Conservation (phyloP, 35 echinoderm and acorn worm species). For the Heliocidaris tuberculata region DNA sequence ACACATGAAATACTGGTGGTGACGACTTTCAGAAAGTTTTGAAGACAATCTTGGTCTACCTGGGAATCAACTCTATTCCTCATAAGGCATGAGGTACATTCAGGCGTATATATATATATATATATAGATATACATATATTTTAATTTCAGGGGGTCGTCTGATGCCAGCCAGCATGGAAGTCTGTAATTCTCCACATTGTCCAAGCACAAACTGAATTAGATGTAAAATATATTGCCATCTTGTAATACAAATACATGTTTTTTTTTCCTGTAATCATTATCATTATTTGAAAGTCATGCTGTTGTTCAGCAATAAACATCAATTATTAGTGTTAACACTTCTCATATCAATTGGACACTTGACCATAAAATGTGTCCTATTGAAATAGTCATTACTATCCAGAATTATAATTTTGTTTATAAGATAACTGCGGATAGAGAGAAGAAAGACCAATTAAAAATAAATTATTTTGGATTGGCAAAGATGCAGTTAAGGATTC, state of each 20-base stretch:
- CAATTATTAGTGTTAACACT: background rate
- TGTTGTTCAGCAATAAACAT: background rate
- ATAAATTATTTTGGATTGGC: background rate
- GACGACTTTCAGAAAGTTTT: background rate
- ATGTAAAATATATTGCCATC: background rate
- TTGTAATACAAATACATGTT: background rate
- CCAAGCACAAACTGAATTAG: background rate
- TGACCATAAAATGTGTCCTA: background rate
- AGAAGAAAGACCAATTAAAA: background rate
- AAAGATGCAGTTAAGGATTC: background rate
- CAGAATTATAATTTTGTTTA: background rate
- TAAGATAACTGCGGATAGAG: background rate
- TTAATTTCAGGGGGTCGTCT: background rate
- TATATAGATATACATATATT: background rate
- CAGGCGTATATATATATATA: background rate
- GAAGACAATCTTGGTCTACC: background rate
- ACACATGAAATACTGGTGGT: background rate
- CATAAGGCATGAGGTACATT: background rate
- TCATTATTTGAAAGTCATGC: background rate
- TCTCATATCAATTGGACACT: background rate
- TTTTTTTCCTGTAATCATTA: background rate
- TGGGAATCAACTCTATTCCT: background rate
- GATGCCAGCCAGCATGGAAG: background rate
- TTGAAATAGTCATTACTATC: background rate
- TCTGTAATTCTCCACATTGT: background rate